phyloP scores from a whole-genome alignment of 53 echinoderm and acorn worm genomes.

The Arbacia lixula region DNA sequence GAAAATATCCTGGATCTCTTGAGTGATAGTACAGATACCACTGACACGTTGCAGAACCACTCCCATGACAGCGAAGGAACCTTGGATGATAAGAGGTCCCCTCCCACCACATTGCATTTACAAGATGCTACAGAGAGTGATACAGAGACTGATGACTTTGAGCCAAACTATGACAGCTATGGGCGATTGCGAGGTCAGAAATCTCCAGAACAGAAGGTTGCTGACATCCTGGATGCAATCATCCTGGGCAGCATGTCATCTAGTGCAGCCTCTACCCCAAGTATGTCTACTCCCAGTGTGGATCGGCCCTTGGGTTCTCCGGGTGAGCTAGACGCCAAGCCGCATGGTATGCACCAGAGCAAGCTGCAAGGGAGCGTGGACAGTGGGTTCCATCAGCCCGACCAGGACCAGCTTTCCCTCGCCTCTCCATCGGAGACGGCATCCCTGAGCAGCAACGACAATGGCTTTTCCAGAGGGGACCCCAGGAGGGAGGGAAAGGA shows the following conservation, averaged over 20 bases:
- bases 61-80: not conserved
- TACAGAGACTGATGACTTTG: not conserved
- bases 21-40: not conserved
- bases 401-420: conserved; percentile 36
- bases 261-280: not conserved
- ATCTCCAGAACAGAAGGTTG: conserved; percentile 48
- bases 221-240: conserved; percentile 38
- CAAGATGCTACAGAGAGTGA: not conserved
- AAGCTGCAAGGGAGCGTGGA: conserved; percentile 60
- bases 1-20: not conserved
- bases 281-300: conserved; percentile 12
- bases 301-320: conserved; percentile 13
- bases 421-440: conserved; percentile 26
- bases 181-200: conserved; percentile 25
- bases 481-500: not conserved
- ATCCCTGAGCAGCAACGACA: conserved; percentile 11
- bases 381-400: conserved; percentile 63
- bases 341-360: conserved; percentile 31
- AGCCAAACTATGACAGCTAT: conserved; percentile 38
- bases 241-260: conserved; percentile 12
- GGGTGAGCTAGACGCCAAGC: not conserved
- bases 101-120: not conserved
- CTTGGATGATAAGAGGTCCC: not conserved
- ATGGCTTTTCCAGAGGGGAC: not conserved
- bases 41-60: too few species aligned